phyloP scores from a whole-genome alignment of 2,888 invertebrate genomes.

The Drosophila flavopinicola region DNA sequence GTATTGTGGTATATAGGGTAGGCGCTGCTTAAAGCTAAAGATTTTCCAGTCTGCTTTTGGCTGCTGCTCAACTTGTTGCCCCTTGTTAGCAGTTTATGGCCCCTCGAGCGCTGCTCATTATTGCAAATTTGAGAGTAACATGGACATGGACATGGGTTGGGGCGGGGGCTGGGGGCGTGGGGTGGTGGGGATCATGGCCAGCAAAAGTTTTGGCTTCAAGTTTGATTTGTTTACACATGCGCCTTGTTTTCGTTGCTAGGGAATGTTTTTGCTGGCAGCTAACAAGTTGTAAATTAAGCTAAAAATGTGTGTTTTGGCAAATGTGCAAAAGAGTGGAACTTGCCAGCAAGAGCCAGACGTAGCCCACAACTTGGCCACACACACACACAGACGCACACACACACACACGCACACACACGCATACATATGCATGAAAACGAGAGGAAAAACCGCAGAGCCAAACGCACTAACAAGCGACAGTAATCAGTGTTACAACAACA shows the following conservation, averaged over 20 bases:
- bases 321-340: slow-evolving; percentile 51
- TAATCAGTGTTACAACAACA: slow-evolving; percentile 62
- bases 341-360: neutral
- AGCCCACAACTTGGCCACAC: slow-evolving; percentile 41
- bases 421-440: slow-evolving; percentile 47
- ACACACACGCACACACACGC: slow-evolving; percentile 9
- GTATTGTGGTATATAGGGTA: neutral
- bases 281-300: slow-evolving; percentile 77
- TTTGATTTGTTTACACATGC: slow-evolving; percentile 74
- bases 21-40: slow-evolving; percentile 52
- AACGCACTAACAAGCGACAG: slow-evolving; percentile 74
- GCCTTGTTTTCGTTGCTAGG: slow-evolving; percentile 50
- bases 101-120: slow-evolving; percentile 66
- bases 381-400: slow-evolving; percentile 24
- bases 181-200: slow-evolving; percentile 27
- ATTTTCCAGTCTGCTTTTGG: slow-evolving; percentile 26
- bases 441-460: slow-evolving; percentile 69
- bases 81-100: slow-evolving; percentile 47
- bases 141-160: too few relatives aligned
- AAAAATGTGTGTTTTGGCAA: slow-evolving; percentile 72
- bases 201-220: slow-evolving; percentile 69
- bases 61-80: slow-evolving; percentile 61
- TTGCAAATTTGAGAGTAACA: slow-evolving; percentile 53
- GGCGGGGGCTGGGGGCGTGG: too few relatives aligned
- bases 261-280: slow-evolving; percentile 67